These are phyloP conservation scores for Labeo calbasu DNA, from an alignment of 2,797 vertebrate genomes.

Conservation along the genomic window DNA sequence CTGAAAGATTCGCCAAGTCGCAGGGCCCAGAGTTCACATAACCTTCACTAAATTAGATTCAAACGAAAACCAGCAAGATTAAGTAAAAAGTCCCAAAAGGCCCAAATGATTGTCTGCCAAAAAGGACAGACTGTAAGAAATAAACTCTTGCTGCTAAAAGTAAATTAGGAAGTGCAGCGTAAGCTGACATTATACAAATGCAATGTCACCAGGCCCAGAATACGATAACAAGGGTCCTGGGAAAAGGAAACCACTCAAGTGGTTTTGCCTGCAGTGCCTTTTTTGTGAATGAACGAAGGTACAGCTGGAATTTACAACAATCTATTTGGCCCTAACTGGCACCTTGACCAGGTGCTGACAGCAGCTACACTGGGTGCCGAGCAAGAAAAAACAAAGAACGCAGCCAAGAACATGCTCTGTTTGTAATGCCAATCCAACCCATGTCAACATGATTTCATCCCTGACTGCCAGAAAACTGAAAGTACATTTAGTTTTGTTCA, in stretches of 20 bases:
- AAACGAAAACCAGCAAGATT: constrained; percentile 34
- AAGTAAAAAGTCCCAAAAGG: constrained; percentile 44
- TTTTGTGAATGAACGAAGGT: constrained; percentile 36
- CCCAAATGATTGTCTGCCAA: constrained; percentile 2
- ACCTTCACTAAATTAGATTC: neutral
- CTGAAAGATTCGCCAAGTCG: neutral
- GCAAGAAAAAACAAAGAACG: constrained; percentile 59
- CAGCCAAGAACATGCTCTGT: constrained; percentile 55
- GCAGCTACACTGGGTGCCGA: constrained; percentile 28
- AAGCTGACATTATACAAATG: constrained; percentile 27
- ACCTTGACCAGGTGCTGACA: constrained; percentile 50
- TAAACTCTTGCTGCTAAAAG: constrained; percentile 16
- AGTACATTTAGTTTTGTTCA: constrained; percentile 2
- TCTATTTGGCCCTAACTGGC: constrained; percentile 37
- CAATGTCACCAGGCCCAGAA: constrained; percentile 13
- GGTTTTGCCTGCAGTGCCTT: constrained; percentile 13
- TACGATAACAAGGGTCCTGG: constrained; percentile 39
- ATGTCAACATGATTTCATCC: constrained; percentile 46
- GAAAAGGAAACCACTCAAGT: constrained; percentile 35
- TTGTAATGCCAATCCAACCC: constrained; percentile 39
- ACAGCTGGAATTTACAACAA: constrained; percentile 26
- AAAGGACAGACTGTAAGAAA: constrained; percentile 22
- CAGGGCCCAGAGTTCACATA: constrained; percentile 20
- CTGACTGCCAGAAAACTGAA: constrained; percentile 41
- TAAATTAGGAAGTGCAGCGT: constrained; percentile 38